phyloP scores from a whole-genome alignment of 2,888 invertebrate genomes.

The Orthosia cruda region DNA sequence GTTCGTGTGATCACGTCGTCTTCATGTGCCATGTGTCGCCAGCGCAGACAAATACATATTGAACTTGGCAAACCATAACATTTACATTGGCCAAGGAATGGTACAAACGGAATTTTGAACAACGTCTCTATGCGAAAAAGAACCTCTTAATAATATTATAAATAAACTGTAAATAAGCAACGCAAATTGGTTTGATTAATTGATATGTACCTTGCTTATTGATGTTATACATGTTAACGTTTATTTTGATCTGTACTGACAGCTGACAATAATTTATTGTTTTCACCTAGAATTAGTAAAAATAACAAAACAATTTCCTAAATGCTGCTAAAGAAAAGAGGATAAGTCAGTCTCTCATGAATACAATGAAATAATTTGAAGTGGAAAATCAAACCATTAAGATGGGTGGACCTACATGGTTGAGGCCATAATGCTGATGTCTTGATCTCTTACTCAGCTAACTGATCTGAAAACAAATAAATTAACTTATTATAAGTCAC shows the following conservation, averaged over 20 bases:
- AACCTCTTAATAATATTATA: slow-evolving; percentile 80
- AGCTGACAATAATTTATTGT: slow-evolving; percentile 77
- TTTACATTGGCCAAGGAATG: slow-evolving; percentile 67
- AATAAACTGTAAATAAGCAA: slow-evolving; percentile 75
- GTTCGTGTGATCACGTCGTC: slow-evolving; percentile 61
- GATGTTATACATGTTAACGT: slow-evolving; percentile 74
- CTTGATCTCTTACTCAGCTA: slow-evolving; percentile 80
- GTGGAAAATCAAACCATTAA: slow-evolving; percentile 84
- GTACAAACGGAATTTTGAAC: slow-evolving; percentile 87
- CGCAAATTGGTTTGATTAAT: slow-evolving; percentile 79
- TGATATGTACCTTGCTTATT: slow-evolving; percentile 89
- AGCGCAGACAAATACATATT: slow-evolving; percentile 58
- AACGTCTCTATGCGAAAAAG: slow-evolving; percentile 89
- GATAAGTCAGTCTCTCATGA: slow-evolving; percentile 90
- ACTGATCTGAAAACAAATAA: slow-evolving; percentile 78
- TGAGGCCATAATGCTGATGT: slow-evolving; percentile 67
- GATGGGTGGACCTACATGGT: slow-evolving; percentile 81
- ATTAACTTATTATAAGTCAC: no score
- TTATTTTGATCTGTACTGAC: slow-evolving; percentile 72
- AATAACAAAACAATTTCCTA: slow-evolving; percentile 87
- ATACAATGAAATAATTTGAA: slow-evolving; percentile 85
- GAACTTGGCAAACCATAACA: slow-evolving; percentile 79
- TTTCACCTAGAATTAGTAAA: slow-evolving; percentile 79
- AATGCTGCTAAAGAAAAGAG: slow-evolving; percentile 89
- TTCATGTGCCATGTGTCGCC: slow-evolving; percentile 80